Base-by-base conservation (phyloP, 2,888 invertebrate genomes). In the Pemphredon lugubris region DNA sequence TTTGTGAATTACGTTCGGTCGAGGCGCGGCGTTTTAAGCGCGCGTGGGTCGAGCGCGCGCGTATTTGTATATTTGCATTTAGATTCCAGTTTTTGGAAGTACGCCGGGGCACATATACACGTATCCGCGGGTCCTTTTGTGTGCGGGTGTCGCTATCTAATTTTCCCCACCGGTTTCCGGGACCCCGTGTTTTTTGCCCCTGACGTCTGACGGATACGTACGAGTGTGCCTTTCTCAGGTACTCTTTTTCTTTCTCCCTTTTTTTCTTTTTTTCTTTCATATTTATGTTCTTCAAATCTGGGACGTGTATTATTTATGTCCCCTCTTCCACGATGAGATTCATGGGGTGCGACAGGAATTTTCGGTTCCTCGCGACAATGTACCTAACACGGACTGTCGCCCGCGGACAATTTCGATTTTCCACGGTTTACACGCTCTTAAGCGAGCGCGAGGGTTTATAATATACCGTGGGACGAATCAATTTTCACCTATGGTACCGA, bases 41-140 rank as follows among this genome's bases (percentile, higher is more conserved):
- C n/a, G n/a, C n/a, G n/a, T n/a, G n/a, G n/a, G n/a, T n/a, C n/a
- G n/a, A n/a, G n/a, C n/a, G 48, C 58, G 60, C 40, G 20, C 54
- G 53, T 20, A 23, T 51, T 40, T 21, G 48, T 59, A 51, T 77
- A 79, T 79, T 80, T 79, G 79, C 80, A 79, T 79, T 79, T 79
- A 79, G 71, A 79, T 79, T 71, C 69, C 61, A 69, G 73, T 72
- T 78, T 78, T 75, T 55, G 59, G 60, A 65, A 40, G 59, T 45
- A 59, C 13, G 14, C 23, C 30, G 11, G n/a, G 18, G 26, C n/a
- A 5, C 6, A 9, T 48, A 9, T 18, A 11, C 20, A 13, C 21
- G 5, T 37, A 26, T 9, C 9, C 7, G 18, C 30, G 34, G 5
- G 20, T 14, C 2, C 20, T 30, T 20, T 18, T 20, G 6, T 30